phyloP scores from a whole-genome alignment of 1,140 invertebrate species.

The Ruditapes philippinarum region DNA sequence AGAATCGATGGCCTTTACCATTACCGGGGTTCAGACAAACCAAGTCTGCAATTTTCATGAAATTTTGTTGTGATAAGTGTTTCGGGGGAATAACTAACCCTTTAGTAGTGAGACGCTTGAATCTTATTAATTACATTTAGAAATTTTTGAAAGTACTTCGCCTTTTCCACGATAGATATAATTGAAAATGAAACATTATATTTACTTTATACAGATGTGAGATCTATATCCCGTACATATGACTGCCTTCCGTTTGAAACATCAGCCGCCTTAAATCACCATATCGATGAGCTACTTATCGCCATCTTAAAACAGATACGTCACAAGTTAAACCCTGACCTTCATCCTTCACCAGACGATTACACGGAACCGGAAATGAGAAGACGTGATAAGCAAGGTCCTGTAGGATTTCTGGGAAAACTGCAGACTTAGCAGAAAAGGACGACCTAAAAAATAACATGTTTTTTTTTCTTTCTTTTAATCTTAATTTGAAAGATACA shows the following conservation, averaged over 20 bases:
- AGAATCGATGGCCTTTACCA: too few species aligned
- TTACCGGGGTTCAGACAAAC: too few species aligned
- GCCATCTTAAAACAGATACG: constrained; percentile 90
- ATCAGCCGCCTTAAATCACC: constrained; percentile 93
- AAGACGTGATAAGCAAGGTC: constrained; percentile 15
- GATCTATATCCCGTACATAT: constrained; percentile 28
- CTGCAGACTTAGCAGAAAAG: constrained; percentile 53
- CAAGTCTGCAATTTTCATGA: too few species aligned
- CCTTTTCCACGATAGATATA: too few species aligned
- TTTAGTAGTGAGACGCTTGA: too few species aligned
- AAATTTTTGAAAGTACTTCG: too few species aligned
- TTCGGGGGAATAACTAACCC: too few species aligned
- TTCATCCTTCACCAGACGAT: constrained; percentile 42
- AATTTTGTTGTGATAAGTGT: too few species aligned
- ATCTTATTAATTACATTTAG: too few species aligned
- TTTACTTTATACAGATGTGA: constrained; percentile 74
- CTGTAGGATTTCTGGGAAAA: constrained; percentile 21
- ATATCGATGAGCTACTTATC: constrained; percentile 93
- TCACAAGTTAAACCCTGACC: constrained; percentile 71
- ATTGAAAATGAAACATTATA: too few species aligned
- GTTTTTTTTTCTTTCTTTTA: too few species aligned
- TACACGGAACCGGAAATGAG: constrained; percentile 25
- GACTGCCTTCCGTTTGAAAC: constrained; percentile 90
- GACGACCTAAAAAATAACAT: constrained; percentile 36
- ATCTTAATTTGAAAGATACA: too few species aligned